Evolutionary conservation across 2,888 invertebrate genomes (phyloP).

Genomic region (Drosophila hamatofila): DNA sequence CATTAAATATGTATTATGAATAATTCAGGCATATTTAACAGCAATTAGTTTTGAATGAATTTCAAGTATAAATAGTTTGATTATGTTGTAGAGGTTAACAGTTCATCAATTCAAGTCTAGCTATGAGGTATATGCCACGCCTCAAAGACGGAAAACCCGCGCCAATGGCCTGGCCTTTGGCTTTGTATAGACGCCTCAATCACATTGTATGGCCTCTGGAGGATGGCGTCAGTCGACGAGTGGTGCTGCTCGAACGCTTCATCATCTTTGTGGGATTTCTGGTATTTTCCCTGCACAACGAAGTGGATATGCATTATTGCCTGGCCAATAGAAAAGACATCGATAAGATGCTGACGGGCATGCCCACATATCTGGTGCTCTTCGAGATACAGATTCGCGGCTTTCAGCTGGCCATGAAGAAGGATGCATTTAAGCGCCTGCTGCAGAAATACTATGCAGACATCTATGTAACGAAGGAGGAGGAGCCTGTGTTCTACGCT

Average conservation of each 20-base stretch:
- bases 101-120: conserved; percentile 6
- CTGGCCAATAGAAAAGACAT: conserved; percentile 58
- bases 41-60: conserved; percentile 7
- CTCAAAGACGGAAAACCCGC: conserved; percentile 56
- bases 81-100: background rate
- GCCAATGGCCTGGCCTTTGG: conserved; percentile 67
- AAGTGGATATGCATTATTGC: conserved; percentile 72
- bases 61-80: conserved; percentile 33
- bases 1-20: conserved; percentile 18
- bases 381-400: conserved; percentile 71
- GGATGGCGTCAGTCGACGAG: conserved; percentile 45
- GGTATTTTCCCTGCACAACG: conserved; percentile 60
- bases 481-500: conserved; percentile 42
- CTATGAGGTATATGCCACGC: conserved; percentile 72
- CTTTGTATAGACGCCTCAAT: conserved; percentile 61
- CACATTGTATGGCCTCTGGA: conserved; percentile 76
- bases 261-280: conserved; percentile 55
- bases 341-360: conserved; percentile 71
- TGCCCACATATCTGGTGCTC: conserved; percentile 71
- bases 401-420: conserved; percentile 65
- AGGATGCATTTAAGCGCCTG: conserved; percentile 60
- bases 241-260: conserved; percentile 50
- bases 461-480: conserved; percentile 67
- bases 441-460: conserved; percentile 70
- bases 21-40: conserved; percentile 5